Evolutionary conservation across 2,888 invertebrate species (phyloP).

Genomic region (Trichogramma dendrolimi): DNA sequence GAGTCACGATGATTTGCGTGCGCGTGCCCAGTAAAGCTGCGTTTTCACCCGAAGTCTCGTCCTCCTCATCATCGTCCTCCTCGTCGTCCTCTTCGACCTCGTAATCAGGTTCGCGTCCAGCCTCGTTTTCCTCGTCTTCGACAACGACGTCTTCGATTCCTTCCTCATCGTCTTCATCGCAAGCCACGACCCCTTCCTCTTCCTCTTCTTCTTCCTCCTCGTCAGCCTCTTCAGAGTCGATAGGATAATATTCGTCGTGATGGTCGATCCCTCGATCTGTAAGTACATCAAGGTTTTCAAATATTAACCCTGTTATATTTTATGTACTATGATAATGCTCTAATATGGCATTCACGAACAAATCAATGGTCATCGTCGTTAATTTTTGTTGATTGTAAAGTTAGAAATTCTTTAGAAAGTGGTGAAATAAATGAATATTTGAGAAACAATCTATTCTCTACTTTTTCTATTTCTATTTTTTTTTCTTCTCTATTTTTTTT

Average conservation of each 20-base stretch:
- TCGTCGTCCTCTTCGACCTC: slow-evolving; percentile 42
- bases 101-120: slow-evolving; percentile 25
- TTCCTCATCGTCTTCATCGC: slow-evolving; percentile 19
- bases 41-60: slow-evolving; percentile 54
- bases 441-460: too few relatives aligned
- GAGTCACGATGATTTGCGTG: slow-evolving; percentile 39
- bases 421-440: too few relatives aligned
- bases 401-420: too few relatives aligned
- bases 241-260: slow-evolving; percentile 9
- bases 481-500: too few relatives aligned
- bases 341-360: too few relatives aligned
- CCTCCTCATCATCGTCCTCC: slow-evolving; percentile 50
- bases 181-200: slow-evolving; percentile 5
- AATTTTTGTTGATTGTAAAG: too few relatives aligned
- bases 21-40: slow-evolving; percentile 55
- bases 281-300: background rate
- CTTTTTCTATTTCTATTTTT: too few relatives aligned
- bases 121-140: slow-evolving; percentile 1
- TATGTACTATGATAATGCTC: too few relatives aligned
- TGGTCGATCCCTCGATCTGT: slow-evolving; percentile 21
- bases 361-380: too few relatives aligned
- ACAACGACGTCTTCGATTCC: slow-evolving; percentile 19
- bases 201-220: background rate
- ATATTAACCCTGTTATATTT: too few relatives aligned
- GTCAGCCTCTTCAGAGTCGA: slow-evolving; percentile 14